Conservation (phyloP, 2,888 invertebrate species). For the Macroteleia sp. region DNA sequence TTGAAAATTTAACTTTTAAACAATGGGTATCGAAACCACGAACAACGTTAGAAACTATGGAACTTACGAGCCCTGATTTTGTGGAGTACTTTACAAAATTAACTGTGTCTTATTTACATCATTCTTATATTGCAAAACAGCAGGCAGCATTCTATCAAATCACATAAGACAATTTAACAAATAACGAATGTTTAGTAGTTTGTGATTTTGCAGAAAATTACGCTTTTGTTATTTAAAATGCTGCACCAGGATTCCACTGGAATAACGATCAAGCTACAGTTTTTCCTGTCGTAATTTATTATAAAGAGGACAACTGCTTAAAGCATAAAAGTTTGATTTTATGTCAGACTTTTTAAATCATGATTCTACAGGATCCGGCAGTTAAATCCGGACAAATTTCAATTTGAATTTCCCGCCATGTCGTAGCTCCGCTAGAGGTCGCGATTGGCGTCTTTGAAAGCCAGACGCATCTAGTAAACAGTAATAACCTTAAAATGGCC, state of each 20-base stretch:
- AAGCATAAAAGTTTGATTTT: constrained; percentile 29
- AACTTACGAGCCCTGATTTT: constrained; percentile 2
- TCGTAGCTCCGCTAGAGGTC: no score
- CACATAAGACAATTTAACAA: not conserved
- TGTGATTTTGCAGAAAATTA: constrained; percentile 59
- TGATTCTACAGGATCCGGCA: constrained; percentile 59
- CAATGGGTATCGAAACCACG: constrained; percentile 22
- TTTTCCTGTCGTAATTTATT: constrained; percentile 42
- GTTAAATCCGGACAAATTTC: constrained; percentile 29
- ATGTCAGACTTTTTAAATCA: constrained; percentile 65
- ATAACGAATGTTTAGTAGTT: constrained; percentile 21
- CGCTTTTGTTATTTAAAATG: constrained; percentile 45
- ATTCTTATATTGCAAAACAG: constrained; percentile 30
- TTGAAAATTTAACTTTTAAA: constrained; percentile 12
- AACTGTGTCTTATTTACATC: constrained; percentile 16
- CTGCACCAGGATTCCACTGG: constrained; percentile 51
- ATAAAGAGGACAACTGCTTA: constrained; percentile 11
- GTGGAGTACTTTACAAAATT: constrained; percentile 3
- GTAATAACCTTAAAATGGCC: no score
- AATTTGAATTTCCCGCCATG: no score
- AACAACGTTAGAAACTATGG: constrained; percentile 18
- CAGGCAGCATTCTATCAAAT: constrained; percentile 36
- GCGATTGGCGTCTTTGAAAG: no score
- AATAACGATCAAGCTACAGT: constrained; percentile 59
- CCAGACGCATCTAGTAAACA: no score